phyloP scores from a whole-genome alignment of 1,140 invertebrate species.

The Tenebrio molitor region DNA sequence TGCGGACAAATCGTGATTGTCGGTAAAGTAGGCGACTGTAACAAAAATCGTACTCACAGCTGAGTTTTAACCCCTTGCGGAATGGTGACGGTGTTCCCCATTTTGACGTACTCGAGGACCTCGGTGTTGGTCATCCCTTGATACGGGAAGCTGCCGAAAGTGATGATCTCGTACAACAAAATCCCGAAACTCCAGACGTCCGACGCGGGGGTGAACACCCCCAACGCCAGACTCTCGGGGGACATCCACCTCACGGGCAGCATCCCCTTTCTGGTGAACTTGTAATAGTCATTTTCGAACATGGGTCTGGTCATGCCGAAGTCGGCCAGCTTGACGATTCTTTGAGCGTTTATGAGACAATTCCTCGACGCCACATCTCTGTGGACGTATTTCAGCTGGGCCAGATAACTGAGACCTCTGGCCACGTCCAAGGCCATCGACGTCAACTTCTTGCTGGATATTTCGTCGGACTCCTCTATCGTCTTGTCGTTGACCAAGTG shows the following conservation, averaged over 20 bases:
- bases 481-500: conserved; percentile 81
- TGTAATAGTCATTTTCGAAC: conserved; percentile 90
- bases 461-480: conserved; percentile 80
- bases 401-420: conserved; percentile 85
- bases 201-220: conserved; percentile 87
- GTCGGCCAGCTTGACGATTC: conserved; percentile 90
- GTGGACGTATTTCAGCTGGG: conserved; percentile 86
- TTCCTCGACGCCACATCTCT: conserved; percentile 90
- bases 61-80: conserved; percentile 82
- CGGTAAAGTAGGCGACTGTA: too few species aligned
- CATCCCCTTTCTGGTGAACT: conserved; percentile 85
- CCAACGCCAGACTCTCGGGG: conserved; percentile 82
- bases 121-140: conserved; percentile 88
- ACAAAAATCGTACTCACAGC: conserved; percentile 74
- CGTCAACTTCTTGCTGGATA: conserved; percentile 84
- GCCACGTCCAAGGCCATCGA: conserved; percentile 90
- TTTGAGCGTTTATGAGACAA: conserved; percentile 87
- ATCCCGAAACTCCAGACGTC: conserved; percentile 92
- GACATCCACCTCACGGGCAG: conserved; percentile 96
- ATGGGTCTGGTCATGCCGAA: conserved; percentile 94
- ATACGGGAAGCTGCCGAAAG: conserved; percentile 90
- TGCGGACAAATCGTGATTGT: too few species aligned
- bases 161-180: conserved; percentile 86
- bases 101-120: conserved; percentile 85
- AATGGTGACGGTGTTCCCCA: conserved; percentile 78